Conservation (phyloP, 2,888 invertebrate genomes). For the Amblyjoppa proteus region DNA sequence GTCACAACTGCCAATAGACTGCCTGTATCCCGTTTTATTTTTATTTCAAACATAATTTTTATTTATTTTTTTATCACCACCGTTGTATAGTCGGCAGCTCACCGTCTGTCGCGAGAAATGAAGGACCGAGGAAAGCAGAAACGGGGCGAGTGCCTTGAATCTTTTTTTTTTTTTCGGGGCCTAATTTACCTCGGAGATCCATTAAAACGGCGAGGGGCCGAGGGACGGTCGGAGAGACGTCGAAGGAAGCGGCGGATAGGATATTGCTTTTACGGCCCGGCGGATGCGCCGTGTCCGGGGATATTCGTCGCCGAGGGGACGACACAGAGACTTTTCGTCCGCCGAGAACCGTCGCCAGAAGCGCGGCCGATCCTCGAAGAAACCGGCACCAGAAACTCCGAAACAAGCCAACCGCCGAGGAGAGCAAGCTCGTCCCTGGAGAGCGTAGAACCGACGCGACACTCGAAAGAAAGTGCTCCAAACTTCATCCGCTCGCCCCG, state of each 20-base stretch:
- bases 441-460: slow-evolving; percentile 16
- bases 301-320: slow-evolving; percentile 28
- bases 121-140: slow-evolving; percentile 3
- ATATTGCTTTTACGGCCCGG: slow-evolving; percentile 51
- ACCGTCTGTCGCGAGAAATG: slow-evolving; percentile 26
- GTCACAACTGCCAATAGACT: slow-evolving; percentile 5
- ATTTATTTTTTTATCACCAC: slow-evolving; percentile 27
- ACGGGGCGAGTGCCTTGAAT: slow-evolving; percentile 27
- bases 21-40: slow-evolving; percentile 12
- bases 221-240: slow-evolving; percentile 20
- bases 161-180: slow-evolving; percentile 30
- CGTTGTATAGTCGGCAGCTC: slow-evolving; percentile 8
- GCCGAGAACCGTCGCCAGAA: background rate
- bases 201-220: slow-evolving; percentile 49
- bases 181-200: slow-evolving; percentile 56
- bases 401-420: background rate
- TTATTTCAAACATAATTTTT: background rate
- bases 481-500: background rate
- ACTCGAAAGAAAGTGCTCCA: background rate
- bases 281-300: slow-evolving; percentile 42
- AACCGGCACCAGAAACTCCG: slow-evolving; percentile 1
- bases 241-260: slow-evolving; percentile 33
- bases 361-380: background rate
- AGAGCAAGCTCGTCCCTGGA: background rate
- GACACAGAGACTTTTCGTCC: slow-evolving; percentile 9